Conservation (phyloP, 2,888 invertebrate genomes). For the Orthosia incerta region DNA sequence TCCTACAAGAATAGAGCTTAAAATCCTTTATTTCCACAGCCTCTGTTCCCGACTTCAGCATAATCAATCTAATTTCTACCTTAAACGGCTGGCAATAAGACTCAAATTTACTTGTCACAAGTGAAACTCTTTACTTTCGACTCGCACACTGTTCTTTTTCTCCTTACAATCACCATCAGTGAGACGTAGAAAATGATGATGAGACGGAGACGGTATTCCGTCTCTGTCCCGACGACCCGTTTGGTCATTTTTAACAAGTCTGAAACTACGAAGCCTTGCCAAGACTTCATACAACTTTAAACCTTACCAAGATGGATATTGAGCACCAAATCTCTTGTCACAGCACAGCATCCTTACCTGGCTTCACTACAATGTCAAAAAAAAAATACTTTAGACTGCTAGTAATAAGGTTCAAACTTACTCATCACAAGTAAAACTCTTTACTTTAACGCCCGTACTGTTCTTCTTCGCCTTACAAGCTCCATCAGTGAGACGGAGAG, state of each 20-base stretch:
- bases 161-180: too few species aligned
- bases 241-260: conserved; percentile 77
- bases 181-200: too few species aligned
- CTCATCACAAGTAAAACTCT: conserved; percentile 92
- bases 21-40: background rate
- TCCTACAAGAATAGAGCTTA: background rate
- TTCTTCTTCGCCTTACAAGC: conserved; percentile 85
- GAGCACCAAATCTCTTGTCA: background rate
- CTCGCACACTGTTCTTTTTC: too few species aligned
- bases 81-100: background rate
- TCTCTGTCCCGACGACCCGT: conserved; percentile 90
- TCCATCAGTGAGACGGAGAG: conserved; percentile 88
- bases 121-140: too few species aligned
- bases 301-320: background rate
- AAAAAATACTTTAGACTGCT: background rate
- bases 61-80: background rate
- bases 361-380: background rate
- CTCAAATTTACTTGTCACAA: background rate
- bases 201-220: too few species aligned
- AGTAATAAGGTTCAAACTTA: conserved; percentile 80
- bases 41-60: background rate
- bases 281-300: background rate
- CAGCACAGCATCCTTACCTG: background rate
- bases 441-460: conserved; percentile 86
- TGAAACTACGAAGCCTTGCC: background rate